Conservation (phyloP, 2,797 vertebrate genomes). For the Basileuterus tristriatus region DNA sequence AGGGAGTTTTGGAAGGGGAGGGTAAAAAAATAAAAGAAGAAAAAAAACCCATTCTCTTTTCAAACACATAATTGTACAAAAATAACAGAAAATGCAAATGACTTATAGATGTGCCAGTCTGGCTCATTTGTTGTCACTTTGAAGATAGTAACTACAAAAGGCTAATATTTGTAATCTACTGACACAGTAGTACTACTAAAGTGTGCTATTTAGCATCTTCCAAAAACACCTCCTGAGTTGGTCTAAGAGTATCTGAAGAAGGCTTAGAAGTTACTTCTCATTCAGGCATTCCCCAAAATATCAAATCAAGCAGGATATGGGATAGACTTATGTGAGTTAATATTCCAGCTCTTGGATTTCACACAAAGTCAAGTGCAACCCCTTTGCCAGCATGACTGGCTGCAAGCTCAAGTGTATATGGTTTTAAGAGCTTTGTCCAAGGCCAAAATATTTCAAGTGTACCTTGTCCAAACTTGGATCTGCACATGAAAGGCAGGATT, state of each 20-base stretch:
- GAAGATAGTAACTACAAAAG: conserved; percentile 29
- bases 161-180: conserved; percentile 25
- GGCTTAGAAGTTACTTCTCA: neutral
- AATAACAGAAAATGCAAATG: conserved; percentile 55
- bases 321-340: neutral
- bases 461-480: neutral
- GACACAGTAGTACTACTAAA: neutral
- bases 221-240: neutral
- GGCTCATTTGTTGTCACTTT: conserved; percentile 3
- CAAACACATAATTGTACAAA: conserved; percentile 14
- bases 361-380: neutral
- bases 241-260: neutral
- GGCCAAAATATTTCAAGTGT: neutral
- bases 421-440: neutral
- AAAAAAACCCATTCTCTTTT: neutral
- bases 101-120: neutral
- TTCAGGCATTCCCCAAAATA: neutral
- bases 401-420: neutral
- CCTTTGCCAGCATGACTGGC: neutral
- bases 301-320: neutral
- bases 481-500: neutral
- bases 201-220: neutral
- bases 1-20: neutral
- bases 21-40: neutral
- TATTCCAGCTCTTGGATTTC: neutral